A percentile compares a stretch with the other conserved stretches of the same genome.
Evolutionary conservation across 2,797 vertebrate species (phyloP).

Genomic region (Diplodus puntazzo): DNA sequence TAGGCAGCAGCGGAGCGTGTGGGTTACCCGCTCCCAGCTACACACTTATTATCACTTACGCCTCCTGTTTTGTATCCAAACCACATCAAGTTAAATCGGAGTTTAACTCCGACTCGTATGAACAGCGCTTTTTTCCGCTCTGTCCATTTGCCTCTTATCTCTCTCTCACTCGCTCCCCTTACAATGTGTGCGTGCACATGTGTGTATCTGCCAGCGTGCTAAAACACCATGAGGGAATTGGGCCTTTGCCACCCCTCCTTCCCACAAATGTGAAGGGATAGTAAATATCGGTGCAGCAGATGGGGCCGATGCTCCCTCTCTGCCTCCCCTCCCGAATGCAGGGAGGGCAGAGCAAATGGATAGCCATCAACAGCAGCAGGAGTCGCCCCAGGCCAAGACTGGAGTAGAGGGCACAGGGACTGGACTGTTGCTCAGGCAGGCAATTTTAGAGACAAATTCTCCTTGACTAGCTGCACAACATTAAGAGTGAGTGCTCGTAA

Average conservation of each 20-base stretch:
- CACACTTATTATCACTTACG: slow-evolving; percentile 52
- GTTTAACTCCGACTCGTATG: slow-evolving; percentile 61
- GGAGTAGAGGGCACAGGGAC: slow-evolving; percentile 71
- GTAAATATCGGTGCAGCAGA: slow-evolving; percentile 83
- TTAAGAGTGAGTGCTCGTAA: slow-evolving; percentile 46
- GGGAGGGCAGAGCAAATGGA: slow-evolving; percentile 79
- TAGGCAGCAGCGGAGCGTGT: slow-evolving; percentile 51
- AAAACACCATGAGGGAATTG: slow-evolving; percentile 78
- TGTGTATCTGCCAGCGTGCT: slow-evolving; percentile 68
- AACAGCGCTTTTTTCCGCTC: slow-evolving; percentile 31
- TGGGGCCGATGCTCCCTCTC: slow-evolving; percentile 81
- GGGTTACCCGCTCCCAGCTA: slow-evolving; percentile 54
- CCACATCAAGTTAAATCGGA: slow-evolving; percentile 64
- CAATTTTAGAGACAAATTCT: slow-evolving; percentile 72
- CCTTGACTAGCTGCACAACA: slow-evolving; percentile 53
- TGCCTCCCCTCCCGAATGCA: slow-evolving; percentile 67
- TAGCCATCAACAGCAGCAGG: slow-evolving; percentile 81
- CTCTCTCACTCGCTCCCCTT: slow-evolving; percentile 44
- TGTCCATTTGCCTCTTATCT: slow-evolving; percentile 32
- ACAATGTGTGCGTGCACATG: slow-evolving; percentile 50
- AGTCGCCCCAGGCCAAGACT: slow-evolving; percentile 79
- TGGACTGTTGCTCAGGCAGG: slow-evolving; percentile 70
- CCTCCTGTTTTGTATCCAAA: slow-evolving; percentile 49
- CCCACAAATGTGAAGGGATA: slow-evolving; percentile 77
- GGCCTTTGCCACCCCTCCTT: slow-evolving; percentile 59